These are phyloP conservation scores for Dione vanillae DNA, from an alignment of 2,888 invertebrate species.

Conservation along the genomic window DNA sequence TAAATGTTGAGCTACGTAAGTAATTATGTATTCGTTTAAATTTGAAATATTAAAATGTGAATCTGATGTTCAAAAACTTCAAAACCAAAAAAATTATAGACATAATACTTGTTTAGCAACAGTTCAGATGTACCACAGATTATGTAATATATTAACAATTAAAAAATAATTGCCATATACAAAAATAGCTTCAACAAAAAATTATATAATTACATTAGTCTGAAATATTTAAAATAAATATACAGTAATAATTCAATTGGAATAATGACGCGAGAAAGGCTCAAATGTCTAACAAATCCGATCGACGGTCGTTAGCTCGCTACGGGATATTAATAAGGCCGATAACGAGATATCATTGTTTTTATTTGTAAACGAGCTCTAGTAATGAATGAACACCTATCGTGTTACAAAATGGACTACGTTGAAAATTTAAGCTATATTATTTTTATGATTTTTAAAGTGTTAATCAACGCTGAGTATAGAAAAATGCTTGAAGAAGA, in stretches of 20 bases:
- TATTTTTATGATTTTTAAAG: too few species aligned
- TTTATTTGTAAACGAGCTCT: conserved; percentile 53
- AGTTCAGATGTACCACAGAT: too few species aligned
- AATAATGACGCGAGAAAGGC: conserved; percentile 46
- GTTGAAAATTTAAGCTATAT: conserved; percentile 32
- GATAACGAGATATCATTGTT: conserved; percentile 63
- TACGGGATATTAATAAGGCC: conserved; percentile 58
- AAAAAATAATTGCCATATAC: not conserved
- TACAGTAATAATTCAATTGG: conserved; percentile 41
- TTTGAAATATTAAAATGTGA: too few species aligned
- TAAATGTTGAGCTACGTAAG: too few species aligned
- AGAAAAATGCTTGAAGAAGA: too few species aligned
- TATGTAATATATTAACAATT: not conserved
- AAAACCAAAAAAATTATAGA: too few species aligned
- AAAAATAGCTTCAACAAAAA: not conserved
- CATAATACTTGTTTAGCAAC: too few species aligned
- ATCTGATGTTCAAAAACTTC: too few species aligned
- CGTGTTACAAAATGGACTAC: conserved; percentile 38
- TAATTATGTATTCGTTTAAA: too few species aligned
- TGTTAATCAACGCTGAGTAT: too few species aligned
- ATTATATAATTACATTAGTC: not conserved
- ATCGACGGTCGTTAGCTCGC: conserved; percentile 54
- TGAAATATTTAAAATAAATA: conserved; percentile 21
- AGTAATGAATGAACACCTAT: conserved; percentile 61
- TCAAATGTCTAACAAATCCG: conserved; percentile 51